Conservation (phyloP, 1,140 invertebrate genomes). For the Cheumatopsyche charites region DNA sequence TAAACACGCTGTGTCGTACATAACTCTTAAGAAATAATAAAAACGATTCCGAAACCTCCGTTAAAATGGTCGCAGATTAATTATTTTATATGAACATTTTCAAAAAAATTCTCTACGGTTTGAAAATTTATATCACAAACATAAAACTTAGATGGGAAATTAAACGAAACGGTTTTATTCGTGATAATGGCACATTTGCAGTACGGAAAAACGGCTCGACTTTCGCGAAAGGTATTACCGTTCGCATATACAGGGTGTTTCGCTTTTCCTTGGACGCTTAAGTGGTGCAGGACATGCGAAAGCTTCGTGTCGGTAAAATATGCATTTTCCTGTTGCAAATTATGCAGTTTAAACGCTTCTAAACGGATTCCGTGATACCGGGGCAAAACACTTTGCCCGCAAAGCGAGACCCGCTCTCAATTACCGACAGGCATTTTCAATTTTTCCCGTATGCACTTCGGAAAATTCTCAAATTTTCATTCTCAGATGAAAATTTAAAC, state of each 20-base stretch:
- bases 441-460: neutral
- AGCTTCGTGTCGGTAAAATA: constrained; percentile 35
- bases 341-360: constrained; percentile 47
- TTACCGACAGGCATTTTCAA: constrained; percentile 18
- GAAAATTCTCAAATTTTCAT: neutral
- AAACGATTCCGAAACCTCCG: too few relatives aligned
- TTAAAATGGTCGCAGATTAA: too few relatives aligned
- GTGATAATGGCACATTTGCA: neutral
- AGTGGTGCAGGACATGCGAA: constrained; percentile 35
- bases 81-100: too few relatives aligned
- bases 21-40: too few relatives aligned
- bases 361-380: constrained; percentile 44
- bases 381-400: constrained; percentile 36
- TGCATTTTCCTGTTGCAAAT: constrained; percentile 45
- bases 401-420: constrained; percentile 7
- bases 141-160: too few relatives aligned
- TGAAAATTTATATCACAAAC: too few relatives aligned
- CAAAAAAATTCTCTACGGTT: too few relatives aligned
- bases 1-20: too few relatives aligned
- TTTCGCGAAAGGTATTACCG: neutral
- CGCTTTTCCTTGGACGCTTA: constrained; percentile 22
- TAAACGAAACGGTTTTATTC: too few relatives aligned
- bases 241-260: constrained; percentile 5
- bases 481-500: neutral
- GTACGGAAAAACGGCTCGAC: neutral